Evolutionary conservation across 2,113 vertebrate species (phyloP), one percentile per base, ranked within the genome.

Genomic region (Pluvianellus socialis): DNA sequence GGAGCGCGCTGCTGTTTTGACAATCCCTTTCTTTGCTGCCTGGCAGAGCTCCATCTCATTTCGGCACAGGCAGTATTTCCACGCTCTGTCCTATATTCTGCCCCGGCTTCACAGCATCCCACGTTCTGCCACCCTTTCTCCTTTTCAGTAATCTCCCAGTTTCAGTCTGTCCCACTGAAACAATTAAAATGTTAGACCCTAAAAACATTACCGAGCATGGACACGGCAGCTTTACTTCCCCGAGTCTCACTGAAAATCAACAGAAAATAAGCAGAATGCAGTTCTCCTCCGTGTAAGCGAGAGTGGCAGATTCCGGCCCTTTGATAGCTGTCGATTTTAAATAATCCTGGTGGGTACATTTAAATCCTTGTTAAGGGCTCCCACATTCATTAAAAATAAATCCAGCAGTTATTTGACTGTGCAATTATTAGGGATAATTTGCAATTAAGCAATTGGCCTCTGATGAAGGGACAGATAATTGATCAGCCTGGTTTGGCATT

Each of bases 371-470:
- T 94, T 96, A 92, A 95, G 71, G 75, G 79, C 90, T 96, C 79
- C 92, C 86, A 59, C 73, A 84, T 94, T 95, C 93, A 96, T 97
- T 92, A 96, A 88, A 95, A 95, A 96, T 94, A 94, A 96, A 97
- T 95, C 83, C 94, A 77, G 82, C 33, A 63, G 66, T 92, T 88
- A 82, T 89, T 89, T 97, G 80, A 62, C 89, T 95, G 68, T 68
- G 87, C 95, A 97, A 97, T 93, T 96, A 86, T 95, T 88, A 81
- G 58, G 92, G 88, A 95, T 96, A 95, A 95, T 94, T 88, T 96
- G 92, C 93, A 96, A 96, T 98, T 96, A 97, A 94, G 96, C 90
- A 95, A 92, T 81, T 93, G 86, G 86, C 91, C 83, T 97, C 94
- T 81, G 72, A 88, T 47, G 63, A 93, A 95, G 72, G 70, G 90